These are phyloP conservation scores for Himalopsyche phryganea DNA, from an alignment of 1,140 invertebrate species.

Conservation along the genomic window DNA sequence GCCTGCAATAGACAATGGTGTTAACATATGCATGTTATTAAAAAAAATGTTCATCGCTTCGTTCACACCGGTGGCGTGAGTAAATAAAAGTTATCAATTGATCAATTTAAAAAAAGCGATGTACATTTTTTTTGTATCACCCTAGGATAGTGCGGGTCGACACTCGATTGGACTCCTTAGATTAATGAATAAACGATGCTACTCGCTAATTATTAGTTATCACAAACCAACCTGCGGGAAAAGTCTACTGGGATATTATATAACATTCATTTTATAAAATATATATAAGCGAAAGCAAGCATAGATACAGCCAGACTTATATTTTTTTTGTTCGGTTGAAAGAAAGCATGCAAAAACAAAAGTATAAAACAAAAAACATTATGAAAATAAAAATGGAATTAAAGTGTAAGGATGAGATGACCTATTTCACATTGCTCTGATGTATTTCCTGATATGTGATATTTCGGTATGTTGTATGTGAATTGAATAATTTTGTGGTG, in stretches of 20 bases:
- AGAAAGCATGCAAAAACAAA: constrained; percentile 27
- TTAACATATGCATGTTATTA: constrained; percentile 36
- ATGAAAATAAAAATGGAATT: constrained; percentile 2
- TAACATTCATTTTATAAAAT: not conserved
- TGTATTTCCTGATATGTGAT: constrained; percentile 36
- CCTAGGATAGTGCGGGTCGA: constrained; percentile 52
- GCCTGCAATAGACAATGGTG: constrained; percentile 73
- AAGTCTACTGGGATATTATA: too few relatives aligned
- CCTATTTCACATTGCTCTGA: constrained; percentile 1
- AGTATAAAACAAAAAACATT: constrained; percentile 11
- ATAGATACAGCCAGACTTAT: constrained; percentile 53
- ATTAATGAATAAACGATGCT: too few relatives aligned
- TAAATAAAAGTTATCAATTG: not conserved
- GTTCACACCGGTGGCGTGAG: not conserved
- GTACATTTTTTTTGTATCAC: constrained; percentile 35
- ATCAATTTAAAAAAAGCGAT: not conserved
- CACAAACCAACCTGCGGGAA: not conserved
- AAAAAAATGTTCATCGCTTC: constrained; percentile 14
- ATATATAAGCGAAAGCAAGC: constrained; percentile 48
- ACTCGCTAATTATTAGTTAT: not conserved
- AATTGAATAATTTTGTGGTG: not conserved
- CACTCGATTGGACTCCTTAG: constrained; percentile 41
- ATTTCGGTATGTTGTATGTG: constrained; percentile 6
- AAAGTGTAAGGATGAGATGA: constrained; percentile 16
- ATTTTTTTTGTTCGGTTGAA: constrained; percentile 11